Base-by-base conservation (phyloP, 2,797 vertebrate species). In the Echiichthys vipera region DNA sequence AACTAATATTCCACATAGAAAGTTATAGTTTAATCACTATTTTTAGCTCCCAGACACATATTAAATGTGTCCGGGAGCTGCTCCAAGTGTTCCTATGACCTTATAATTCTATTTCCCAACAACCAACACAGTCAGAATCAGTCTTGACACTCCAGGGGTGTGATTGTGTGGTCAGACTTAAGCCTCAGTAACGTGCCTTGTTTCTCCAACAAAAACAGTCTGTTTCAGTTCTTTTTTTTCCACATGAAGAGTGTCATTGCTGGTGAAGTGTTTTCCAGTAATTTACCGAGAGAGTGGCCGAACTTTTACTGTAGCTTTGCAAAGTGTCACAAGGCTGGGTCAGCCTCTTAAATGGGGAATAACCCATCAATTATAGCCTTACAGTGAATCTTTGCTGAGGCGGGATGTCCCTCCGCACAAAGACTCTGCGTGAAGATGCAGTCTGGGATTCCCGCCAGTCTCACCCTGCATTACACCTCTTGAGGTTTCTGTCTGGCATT, bases 401-500 rank as follows among this genome's bases (percentile, higher is more conserved):
- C 29, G 46, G 32, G 34, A 70, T 53, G 66, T 29, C 15, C 67
- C 15, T 43, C 62, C 34, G 57, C 76, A 74, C 74, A 49, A 71
- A 71, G 24, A 29, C 74, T 34, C 24, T 2, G 58, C 2, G 14
- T 67, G 63, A 40, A 72, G 75, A 67, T 30, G 53, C 74, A 56
- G 65, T 84, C 82, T 86, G 88, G 85, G 88, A 84, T 34, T 36
- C 53, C 18, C 2, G 71, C 85, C 89, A 83, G 67, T 43, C 63
- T 84, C 57, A 2, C 64, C 46, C 49, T 39, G 65, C n/a, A 58
- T 51, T 78, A 84, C 86, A 84, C 85, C 82, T 79, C 45, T 49
- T 65, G 77, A 70, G 32, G 71, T 67, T 68, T 72, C 67, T 72
- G 47, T 81, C 64, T n/a, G 63, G 51, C 24, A 9, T 65, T 83